Base-by-base conservation (phyloP, 1,140 invertebrate species). In the Triops longicaudatus region DNA sequence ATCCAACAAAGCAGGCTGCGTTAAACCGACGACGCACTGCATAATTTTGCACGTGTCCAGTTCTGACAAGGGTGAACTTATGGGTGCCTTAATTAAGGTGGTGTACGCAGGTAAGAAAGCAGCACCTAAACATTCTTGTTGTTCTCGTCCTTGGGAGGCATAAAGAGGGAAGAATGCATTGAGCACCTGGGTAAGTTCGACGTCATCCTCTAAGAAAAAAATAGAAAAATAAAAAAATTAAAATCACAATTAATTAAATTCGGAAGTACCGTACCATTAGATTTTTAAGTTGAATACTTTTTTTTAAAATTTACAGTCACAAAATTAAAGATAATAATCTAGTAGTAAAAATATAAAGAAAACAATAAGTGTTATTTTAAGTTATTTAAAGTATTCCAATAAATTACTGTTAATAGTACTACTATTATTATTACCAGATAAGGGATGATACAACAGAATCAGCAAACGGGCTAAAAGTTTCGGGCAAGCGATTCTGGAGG, bases 51-150 rank as follows among this genome's bases (percentile, higher is more conserved):
- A 6, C 12, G 76, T 26, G 14, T 76, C 75, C 17, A 78, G 31
- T 41, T 73, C 63, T 2, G 78, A 44, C 12, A 78, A 43, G 6
- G 78, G 78, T 5, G 78, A 78, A 26, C 42, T 37, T 1, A 72
- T 72, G 1, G 78, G 78, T 9, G 78, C 78, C n/a, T 78, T 78
- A 7, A 72, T 22, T 11, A 78, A 37, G 11, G 75, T 73, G 22
- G 77, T 77, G 44, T 76, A 75, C 17, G 78, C 43, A 6, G 78
- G 78, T 37, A 72, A 17, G 41, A 76, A 78, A n/a, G 78, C 78
- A 10, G 37, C 74, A 1, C 28, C 78, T 26, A 78, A 76, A 41
- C 72, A 75, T 22, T 75, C 74, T 73, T 78, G 78, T 17, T 72
- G 31, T 37, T 71, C 76, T 11, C 28, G 27, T 42, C 42, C 71